Evolutionary conservation across 2,113 vertebrate species (phyloP).

Genomic region (Rhodinocichla rosea): DNA sequence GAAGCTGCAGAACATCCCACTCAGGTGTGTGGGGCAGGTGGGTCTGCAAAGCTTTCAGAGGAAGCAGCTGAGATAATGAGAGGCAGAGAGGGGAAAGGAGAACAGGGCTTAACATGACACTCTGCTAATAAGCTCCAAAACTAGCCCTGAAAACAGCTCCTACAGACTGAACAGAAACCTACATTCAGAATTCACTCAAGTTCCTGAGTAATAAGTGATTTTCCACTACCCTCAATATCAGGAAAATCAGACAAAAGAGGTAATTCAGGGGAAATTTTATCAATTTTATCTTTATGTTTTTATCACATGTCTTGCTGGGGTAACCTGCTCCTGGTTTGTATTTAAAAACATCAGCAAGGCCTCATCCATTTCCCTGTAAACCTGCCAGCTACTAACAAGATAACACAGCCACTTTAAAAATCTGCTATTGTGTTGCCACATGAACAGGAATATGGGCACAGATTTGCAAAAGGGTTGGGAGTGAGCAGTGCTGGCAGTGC

Average conservation of each 20-base stretch:
- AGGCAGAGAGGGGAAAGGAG: background rate
- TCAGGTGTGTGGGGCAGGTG: background rate
- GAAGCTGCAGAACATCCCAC: background rate
- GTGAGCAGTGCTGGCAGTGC: background rate
- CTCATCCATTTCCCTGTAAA: background rate
- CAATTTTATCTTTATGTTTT: background rate
- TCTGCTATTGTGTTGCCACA: background rate
- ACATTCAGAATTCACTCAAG: background rate
- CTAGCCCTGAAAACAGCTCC: background rate
- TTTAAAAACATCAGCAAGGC: background rate
- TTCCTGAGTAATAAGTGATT: background rate
- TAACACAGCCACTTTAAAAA: background rate
- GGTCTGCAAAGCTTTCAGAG: background rate
- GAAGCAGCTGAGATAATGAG: background rate
- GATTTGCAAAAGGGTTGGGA: background rate
- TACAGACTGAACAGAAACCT: background rate
- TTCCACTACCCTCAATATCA: background rate
- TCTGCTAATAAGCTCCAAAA: background rate
- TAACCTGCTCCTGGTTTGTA: background rate
- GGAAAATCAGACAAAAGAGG: background rate
- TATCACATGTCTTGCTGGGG: background rate
- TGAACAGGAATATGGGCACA: background rate
- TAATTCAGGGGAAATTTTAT: background rate
- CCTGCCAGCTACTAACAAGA: background rate
- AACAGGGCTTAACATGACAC: background rate